Evolutionary conservation across 2,113 vertebrate species (phyloP).

Genomic region (Elanoides forficatus): DNA sequence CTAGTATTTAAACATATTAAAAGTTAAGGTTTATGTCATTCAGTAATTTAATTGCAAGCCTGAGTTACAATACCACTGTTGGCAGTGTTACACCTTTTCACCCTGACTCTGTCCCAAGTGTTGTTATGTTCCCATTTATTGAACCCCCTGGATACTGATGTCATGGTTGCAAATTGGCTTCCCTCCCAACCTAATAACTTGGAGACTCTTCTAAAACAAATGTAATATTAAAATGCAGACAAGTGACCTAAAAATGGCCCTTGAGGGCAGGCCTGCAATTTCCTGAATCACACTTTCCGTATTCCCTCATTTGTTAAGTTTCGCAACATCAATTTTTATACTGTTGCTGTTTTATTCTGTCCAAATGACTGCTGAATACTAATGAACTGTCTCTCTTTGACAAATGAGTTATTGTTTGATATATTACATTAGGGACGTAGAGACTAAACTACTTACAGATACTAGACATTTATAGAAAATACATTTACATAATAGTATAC

Average conservation of each 20-base stretch:
- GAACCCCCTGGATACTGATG: conserved; percentile 65
- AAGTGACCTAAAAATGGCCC: conserved; percentile 75
- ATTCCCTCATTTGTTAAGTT: conserved; percentile 77
- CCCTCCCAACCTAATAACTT: conserved; percentile 65
- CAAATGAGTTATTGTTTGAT: conserved; percentile 80
- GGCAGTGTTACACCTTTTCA: not conserved
- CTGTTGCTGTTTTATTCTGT: conserved; percentile 70
- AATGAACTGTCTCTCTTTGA: conserved; percentile 74
- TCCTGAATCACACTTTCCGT: conserved; percentile 68
- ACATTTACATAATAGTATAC: conserved; percentile 67
- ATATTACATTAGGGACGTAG: conserved; percentile 71
- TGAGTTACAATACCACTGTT: not conserved
- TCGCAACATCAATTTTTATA: conserved; percentile 76
- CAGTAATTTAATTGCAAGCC: conserved; percentile 28
- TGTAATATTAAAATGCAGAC: conserved; percentile 76
- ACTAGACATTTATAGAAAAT: conserved; percentile 71
- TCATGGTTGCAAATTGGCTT: conserved; percentile 70
- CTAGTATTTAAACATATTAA: not conserved
- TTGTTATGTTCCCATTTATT: conserved; percentile 64
- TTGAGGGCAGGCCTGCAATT: conserved; percentile 69
- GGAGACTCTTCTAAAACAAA: conserved; percentile 69
- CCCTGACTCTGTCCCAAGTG: conserved; percentile 15
- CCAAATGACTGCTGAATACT: conserved; percentile 73
- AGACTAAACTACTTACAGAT: conserved; percentile 73
- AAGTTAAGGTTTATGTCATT: not conserved